Conservation (phyloP, 2,797 vertebrate species). For the Sternarchorhynchus goeldii region DNA sequence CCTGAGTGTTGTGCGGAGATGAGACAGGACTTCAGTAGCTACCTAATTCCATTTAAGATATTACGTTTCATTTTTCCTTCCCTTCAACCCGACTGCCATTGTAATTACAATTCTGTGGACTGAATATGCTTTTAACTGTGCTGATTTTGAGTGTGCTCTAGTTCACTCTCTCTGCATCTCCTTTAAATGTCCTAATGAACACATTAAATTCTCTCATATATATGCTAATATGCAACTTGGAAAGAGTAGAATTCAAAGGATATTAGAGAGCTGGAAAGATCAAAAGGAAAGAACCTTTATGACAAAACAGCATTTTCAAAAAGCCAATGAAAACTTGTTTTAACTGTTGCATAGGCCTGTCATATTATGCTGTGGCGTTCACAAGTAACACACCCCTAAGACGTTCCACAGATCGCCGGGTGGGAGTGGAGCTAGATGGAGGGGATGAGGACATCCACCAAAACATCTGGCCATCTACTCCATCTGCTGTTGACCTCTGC, state of each 20-base stretch:
- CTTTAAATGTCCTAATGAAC: background rate
- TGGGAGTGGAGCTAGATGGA: constrained; percentile 64
- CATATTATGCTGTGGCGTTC: background rate
- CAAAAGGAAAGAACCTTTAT: background rate
- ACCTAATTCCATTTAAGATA: constrained; percentile 7
- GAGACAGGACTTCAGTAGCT: background rate
- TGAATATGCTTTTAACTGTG: too few relatives aligned
- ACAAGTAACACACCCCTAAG: constrained; percentile 34
- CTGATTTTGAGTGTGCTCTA: background rate
- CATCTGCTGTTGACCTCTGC: constrained; percentile 51
- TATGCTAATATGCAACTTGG: background rate
- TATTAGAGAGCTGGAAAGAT: background rate
- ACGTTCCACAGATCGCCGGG: constrained; percentile 58
- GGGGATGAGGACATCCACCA: constrained; percentile 80
- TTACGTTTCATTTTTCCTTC: background rate
- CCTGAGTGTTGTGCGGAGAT: background rate
- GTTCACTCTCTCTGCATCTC: background rate
- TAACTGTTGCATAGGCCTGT: background rate
- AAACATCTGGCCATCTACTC: constrained; percentile 67
- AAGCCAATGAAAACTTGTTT: background rate
- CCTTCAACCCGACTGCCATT: background rate
- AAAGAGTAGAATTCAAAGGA: background rate
- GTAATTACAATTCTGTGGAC: background rate
- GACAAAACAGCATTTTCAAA: background rate
- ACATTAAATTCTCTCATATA: background rate